Percentiles rank a stretch among this genome's conserved stretches.
Conservation (phyloP, 1,140 invertebrate genomes). For the Drosophila jambulina region DNA sequence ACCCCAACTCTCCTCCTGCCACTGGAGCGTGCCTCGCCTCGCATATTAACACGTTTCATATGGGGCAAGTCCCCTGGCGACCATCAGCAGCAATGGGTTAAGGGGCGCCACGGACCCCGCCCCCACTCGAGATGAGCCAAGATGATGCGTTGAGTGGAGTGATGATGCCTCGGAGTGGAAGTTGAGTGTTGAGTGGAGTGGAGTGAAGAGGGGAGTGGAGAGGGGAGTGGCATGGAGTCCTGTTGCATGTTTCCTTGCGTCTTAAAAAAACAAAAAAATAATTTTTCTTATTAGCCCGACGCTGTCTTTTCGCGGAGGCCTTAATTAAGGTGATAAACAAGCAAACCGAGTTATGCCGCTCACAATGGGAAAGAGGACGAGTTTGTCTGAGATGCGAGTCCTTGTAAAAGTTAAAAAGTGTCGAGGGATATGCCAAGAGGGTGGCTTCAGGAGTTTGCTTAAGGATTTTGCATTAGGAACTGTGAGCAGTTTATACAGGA, state of each 20-base stretch:
- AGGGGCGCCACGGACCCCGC: constrained; percentile 6
- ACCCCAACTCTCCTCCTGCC: not conserved
- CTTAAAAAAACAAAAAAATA: constrained; percentile 23
- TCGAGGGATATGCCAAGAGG: not conserved
- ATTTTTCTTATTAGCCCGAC: constrained; percentile 56
- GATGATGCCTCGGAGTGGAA: constrained; percentile 18
- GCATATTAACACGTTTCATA: constrained; percentile 79
- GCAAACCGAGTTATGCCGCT: constrained; percentile 52
- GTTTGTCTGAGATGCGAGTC: constrained; percentile 11
- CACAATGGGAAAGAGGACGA: not conserved
- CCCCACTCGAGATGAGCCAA: constrained; percentile 17
- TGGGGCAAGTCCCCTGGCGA: constrained; percentile 69
- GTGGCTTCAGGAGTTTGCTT: not conserved
- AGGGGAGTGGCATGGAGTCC: constrained; percentile 25
- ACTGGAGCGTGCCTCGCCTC: constrained; percentile 37
- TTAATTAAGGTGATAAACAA: constrained; percentile 65
- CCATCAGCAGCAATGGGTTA: constrained; percentile 53
- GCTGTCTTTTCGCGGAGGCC: constrained; percentile 20
- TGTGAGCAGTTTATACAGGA: no score
- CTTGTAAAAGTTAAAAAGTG: constrained; percentile 25
- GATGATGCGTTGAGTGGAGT: constrained; percentile 23
- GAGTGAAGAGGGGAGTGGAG: not conserved
- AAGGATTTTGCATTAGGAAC: not conserved
- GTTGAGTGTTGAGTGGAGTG: constrained; percentile 28
- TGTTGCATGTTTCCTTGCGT: constrained; percentile 26